Evolutionary conservation across 2,888 invertebrate species (phyloP).

Genomic region (Eupsilia transversa): DNA sequence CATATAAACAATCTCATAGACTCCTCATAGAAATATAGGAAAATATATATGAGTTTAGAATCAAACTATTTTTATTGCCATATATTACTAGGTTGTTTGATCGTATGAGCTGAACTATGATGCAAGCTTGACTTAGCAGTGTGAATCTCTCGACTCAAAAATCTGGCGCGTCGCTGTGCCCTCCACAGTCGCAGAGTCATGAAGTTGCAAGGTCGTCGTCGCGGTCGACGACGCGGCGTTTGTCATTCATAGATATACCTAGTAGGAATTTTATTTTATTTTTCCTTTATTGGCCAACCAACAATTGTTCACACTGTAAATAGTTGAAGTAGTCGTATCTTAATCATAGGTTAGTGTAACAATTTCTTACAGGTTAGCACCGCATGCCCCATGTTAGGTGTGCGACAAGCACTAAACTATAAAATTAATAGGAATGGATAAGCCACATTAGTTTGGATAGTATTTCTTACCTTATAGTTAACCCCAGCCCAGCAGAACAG

Average conservation of each 20-base stretch:
- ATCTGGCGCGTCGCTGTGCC: not conserved
- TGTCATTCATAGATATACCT: not conserved
- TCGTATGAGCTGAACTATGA: not conserved
- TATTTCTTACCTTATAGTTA: not conserved
- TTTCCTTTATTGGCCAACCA: too few relatives aligned
- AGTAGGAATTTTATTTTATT: too few relatives aligned
- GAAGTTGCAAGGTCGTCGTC: not conserved
- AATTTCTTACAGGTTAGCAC: too few relatives aligned
- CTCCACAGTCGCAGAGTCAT: not conserved
- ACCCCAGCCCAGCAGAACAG: not conserved
- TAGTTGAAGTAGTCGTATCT: too few relatives aligned
- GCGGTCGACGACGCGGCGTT: not conserved
- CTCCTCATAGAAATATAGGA: not conserved
- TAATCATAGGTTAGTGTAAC: too few relatives aligned
- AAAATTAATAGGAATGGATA: too few relatives aligned
- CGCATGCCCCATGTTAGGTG: too few relatives aligned
- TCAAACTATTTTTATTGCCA: not conserved
- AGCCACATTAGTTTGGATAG: not conserved
- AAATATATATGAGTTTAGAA: not conserved
- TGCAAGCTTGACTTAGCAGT: not conserved
- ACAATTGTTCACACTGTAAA: too few relatives aligned
- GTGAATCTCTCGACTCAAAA: not conserved
- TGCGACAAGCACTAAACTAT: too few relatives aligned
- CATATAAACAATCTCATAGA: not conserved
- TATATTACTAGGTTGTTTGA: not conserved